Base-by-base conservation (phyloP, 2,797 vertebrate genomes). In the Alosa sapidissima region DNA sequence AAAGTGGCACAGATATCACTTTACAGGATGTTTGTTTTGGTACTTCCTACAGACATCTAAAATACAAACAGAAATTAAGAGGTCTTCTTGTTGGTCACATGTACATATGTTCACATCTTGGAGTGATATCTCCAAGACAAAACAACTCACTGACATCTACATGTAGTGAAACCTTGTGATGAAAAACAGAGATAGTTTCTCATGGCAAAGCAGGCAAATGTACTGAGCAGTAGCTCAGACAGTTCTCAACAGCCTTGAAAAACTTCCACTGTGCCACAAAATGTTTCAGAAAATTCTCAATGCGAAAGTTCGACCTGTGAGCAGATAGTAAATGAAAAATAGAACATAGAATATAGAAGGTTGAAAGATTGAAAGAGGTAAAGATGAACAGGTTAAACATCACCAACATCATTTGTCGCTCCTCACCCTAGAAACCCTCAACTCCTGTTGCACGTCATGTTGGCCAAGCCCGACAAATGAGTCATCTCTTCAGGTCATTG, bases 401-500 rank as follows among this genome's bases (percentile, higher is more conserved):
- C 58, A 62, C n/a, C n/a, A 62, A n/a, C 58, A 51, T 51, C 49
- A 51, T 11, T 51, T 24, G 58, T 1, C 72, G 21, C 10, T 45
- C 36, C 36, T 36, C 13, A 11, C 41, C 72, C 36, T 36, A 16
- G 24, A 65, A 19, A 21, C 54, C 21, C 55, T 8, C 6, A n/a
- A 24, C 21, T 24, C 55, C 58, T 62, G 58, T 24, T 1, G 21
- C 21, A 24, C 54, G 54, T 55, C 54, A 55, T 55, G 54, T 55
- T 28, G 62, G 62, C 7, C 62, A 72, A 33, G 0, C 65, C 33
- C 2, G n/a, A 62, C 28, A 47, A 75, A 45, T 41, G 68, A 41
- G 41, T 47, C 72, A 47, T 78, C 36, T 45, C 41, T 78, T 78
- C 72, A 47, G 72, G 72, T 78, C 72, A 47, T 41, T 78, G 72